Conservation (phyloP, 2,888 invertebrate species). For the Metacarcinus magister region DNA sequence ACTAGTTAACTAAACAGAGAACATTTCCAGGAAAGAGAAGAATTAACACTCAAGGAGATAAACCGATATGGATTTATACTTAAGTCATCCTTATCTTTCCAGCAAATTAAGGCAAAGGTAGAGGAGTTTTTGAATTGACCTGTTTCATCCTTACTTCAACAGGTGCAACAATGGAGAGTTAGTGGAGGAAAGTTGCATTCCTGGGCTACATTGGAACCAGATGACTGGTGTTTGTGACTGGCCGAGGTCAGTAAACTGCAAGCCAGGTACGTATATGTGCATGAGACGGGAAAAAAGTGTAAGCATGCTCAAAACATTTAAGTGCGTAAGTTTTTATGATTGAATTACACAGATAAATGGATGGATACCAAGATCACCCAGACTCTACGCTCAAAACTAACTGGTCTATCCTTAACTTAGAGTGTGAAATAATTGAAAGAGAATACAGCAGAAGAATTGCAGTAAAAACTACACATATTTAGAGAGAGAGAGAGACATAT, state of each 20-base stretch:
- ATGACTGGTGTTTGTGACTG: slow-evolving; percentile 90
- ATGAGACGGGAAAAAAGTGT: not conserved
- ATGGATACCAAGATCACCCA: not conserved
- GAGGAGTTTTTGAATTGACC: not conserved
- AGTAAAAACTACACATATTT: no score
- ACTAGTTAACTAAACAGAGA: no score
- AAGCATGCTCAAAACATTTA: not conserved
- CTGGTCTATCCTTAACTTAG: no score
- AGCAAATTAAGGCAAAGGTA: not conserved
- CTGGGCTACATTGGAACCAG: slow-evolving; percentile 92
- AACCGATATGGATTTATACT: not conserved
- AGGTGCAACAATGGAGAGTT: slow-evolving; percentile 74
- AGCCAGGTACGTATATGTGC: slow-evolving; percentile 42
- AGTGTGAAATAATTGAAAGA: no score
- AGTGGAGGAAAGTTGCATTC: slow-evolving; percentile 87
- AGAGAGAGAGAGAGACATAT: not conserved
- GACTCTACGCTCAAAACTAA: no score
- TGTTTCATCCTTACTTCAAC: not conserved
- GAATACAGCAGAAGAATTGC: no score
- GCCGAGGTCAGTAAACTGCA: slow-evolving; percentile 87
- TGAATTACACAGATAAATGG: not conserved
- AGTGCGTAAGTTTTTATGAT: not conserved
- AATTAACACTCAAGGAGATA: no score
- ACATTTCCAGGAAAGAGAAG: no score
- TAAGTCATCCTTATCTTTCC: not conserved